phyloP scores from a whole-genome alignment of 2,888 invertebrate species.

The Dasypolia templi region DNA sequence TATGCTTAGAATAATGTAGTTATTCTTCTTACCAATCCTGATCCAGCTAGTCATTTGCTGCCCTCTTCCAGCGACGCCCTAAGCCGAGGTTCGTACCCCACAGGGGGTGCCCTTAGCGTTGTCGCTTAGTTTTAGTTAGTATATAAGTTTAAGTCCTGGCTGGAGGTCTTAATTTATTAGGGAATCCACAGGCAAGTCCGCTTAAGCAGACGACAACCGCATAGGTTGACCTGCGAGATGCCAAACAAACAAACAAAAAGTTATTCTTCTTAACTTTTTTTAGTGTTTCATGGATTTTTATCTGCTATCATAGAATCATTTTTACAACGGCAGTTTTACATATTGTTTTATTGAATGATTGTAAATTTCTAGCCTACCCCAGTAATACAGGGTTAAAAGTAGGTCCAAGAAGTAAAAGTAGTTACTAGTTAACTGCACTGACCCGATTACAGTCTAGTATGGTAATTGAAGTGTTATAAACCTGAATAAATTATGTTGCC shows the following conservation, averaged over 20 bases:
- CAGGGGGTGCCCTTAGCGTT: too few relatives aligned
- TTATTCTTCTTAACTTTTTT: not conserved
- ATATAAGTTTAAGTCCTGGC: too few relatives aligned
- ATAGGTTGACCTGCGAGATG: too few relatives aligned
- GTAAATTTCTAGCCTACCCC: not conserved
- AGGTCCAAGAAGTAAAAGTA: not conserved
- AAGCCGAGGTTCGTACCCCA: too few relatives aligned
- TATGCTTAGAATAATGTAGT: not conserved
- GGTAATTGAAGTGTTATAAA: conserved; percentile 34
- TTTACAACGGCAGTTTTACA: not conserved
- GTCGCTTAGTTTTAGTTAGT: too few relatives aligned
- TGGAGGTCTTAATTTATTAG: too few relatives aligned
- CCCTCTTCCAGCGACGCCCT: too few relatives aligned
- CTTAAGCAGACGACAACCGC: too few relatives aligned
- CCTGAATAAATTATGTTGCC: conserved; percentile 17
- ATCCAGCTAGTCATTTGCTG: too few relatives aligned
- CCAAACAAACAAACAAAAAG: too few relatives aligned
- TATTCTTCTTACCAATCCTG: too few relatives aligned
- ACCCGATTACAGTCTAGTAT: conserved; percentile 24
- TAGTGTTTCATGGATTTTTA: not conserved
- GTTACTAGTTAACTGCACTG: conserved; percentile 23
- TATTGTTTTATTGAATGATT: conserved; percentile 5
- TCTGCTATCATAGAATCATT: not conserved
- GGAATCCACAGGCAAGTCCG: too few relatives aligned
- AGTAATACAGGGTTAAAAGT: not conserved